Evolutionary conservation across 2,797 vertebrate genomes (phyloP).

Genomic region (Bovichtus diacanthus): DNA sequence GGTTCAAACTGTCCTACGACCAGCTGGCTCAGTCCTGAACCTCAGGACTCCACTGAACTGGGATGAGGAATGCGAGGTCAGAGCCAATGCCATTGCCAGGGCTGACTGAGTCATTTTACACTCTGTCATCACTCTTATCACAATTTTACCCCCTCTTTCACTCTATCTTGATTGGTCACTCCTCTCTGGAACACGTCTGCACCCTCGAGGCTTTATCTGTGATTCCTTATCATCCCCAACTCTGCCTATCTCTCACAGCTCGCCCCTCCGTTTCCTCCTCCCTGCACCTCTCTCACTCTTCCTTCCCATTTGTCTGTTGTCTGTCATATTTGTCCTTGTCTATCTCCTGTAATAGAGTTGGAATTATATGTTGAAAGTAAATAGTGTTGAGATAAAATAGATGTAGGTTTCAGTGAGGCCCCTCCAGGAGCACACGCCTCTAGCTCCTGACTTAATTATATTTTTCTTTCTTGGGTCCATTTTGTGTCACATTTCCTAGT

Average conservation of each 20-base stretch:
- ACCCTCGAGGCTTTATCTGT: slow-evolving; percentile 76
- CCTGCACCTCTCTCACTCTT: slow-evolving; percentile 37
- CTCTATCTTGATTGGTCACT: slow-evolving; percentile 79
- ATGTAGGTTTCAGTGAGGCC: slow-evolving; percentile 28
- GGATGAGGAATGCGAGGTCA: slow-evolving; percentile 67
- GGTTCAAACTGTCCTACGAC: slow-evolving; percentile 34
- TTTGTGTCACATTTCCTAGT: slow-evolving; percentile 31
- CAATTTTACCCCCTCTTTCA: slow-evolving; percentile 70
- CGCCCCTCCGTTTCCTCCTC: slow-evolving; percentile 4
- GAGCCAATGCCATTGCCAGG: slow-evolving; percentile 63
- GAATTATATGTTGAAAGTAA: slow-evolving; percentile 64
- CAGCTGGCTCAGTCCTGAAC: slow-evolving; percentile 38
- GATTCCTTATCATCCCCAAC: slow-evolving; percentile 77
- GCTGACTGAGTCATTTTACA: slow-evolving; percentile 77
- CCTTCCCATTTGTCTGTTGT: slow-evolving; percentile 47
- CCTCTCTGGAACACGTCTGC: slow-evolving; percentile 74
- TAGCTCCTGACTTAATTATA: slow-evolving; percentile 40
- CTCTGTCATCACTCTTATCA: slow-evolving; percentile 80
- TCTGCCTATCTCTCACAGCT: slow-evolving; percentile 60
- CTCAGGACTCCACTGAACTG: slow-evolving; percentile 36
- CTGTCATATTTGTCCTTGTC: slow-evolving; percentile 70
- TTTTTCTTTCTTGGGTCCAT: slow-evolving; percentile 32
- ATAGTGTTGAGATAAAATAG: slow-evolving; percentile 55
- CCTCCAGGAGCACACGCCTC: slow-evolving; percentile 17
- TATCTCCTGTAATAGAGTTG: slow-evolving; percentile 63